phyloP scores from a whole-genome alignment of 2,113 vertebrate species.

The Uropsilus gracilis region DNA sequence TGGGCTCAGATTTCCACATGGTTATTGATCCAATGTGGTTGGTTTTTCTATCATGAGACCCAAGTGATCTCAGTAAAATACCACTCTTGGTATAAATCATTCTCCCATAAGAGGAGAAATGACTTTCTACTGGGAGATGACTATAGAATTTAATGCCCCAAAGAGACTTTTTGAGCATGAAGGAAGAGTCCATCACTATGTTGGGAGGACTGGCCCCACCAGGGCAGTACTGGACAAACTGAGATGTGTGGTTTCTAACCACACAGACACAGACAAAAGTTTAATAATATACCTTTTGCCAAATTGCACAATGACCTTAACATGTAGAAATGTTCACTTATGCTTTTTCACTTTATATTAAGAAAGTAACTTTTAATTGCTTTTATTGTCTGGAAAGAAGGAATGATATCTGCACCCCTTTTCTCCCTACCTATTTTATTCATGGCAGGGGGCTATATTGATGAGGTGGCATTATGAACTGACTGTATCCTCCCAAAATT shows the following conservation, averaged over 20 bases:
- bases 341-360: neutral
- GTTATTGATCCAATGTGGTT: neutral
- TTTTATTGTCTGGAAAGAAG: neutral
- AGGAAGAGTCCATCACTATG: neutral
- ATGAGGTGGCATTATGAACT: neutral
- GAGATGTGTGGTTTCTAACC: neutral
- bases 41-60: neutral
- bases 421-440: neutral
- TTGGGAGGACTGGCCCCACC: neutral
- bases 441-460: neutral
- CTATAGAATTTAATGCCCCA: neutral
- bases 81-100: neutral
- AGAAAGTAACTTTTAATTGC: slow-evolving; percentile 72
- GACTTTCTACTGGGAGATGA: neutral
- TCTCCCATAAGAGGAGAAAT: neutral
- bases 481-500: neutral
- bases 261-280: neutral
- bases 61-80: neutral
- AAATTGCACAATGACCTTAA: neutral
- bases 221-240: neutral
- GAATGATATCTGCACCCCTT: neutral
- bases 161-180: neutral
- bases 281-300: neutral
- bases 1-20: neutral
- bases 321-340: neutral